Base-by-base conservation (phyloP, 1,140 invertebrate genomes). In the Ceratina australensis region DNA sequence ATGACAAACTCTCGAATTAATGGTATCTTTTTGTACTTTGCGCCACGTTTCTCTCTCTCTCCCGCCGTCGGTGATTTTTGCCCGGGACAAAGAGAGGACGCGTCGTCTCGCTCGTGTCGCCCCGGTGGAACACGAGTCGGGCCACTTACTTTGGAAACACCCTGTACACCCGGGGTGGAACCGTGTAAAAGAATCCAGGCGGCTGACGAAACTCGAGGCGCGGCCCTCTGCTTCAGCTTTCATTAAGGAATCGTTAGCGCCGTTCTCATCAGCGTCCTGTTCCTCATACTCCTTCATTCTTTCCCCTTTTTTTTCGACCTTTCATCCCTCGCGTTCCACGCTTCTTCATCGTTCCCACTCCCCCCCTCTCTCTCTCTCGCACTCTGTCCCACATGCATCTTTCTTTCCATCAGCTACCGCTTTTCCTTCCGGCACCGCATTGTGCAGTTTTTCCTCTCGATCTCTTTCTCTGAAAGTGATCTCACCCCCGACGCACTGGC, bases 211-310 rank as follows among this genome's bases (percentile, higher is more conserved):
- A 83, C 82, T 72, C 82, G 82, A 83, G 78, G 82, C 82, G 82
- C 82, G 65, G 78, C 72, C 81, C 80, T 73, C 77, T 83, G 83
- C 79, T 82, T 85, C 81, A 79, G 83, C 83, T 89, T 87, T 87
- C 87, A 89, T 88, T 87, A 89, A 89, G 88, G 86, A 89, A 89
- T 88, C 87, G 87, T 88, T 89, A 89, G 84, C 84, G 82, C 85
- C 86, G 84, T 87, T 82, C 87, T 88, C 87, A 87, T 86, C 87
- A 86, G 68, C 80, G 79, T 84, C 80, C 73, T 85, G 66, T 60
- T 84, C 65, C 80, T 72, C 63, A 3, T 65, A 24, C 63, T 65
- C 52, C 47, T 20, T 57, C 65, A 13, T n/a, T 18, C 16, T 18
- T 26, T 26, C 59, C 67, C 61, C 64, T 24, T 18, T 49, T 18